These are phyloP conservation scores for Lontra canadensis DNA, from an alignment of 2,113 vertebrate genomes.

Conservation along the genomic window DNA sequence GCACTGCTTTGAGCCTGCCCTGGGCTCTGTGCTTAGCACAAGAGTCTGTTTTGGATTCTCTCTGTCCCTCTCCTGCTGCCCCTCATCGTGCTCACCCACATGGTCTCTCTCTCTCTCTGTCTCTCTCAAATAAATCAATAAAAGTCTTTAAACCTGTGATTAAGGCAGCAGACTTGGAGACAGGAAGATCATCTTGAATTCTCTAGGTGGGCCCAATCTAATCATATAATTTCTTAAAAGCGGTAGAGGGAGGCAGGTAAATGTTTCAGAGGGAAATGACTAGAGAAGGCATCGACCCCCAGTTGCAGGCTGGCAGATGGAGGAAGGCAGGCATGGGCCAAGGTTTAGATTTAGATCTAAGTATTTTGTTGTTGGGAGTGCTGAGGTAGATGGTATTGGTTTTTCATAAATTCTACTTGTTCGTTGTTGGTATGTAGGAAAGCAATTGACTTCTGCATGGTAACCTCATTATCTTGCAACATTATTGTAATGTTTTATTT, in stretches of 20 bases:
- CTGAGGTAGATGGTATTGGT: neutral
- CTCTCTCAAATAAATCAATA: neutral
- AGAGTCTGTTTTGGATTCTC: neutral
- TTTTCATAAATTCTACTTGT: neutral
- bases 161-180: neutral
- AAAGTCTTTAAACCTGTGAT: neutral
- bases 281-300: neutral
- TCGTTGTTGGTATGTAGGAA: neutral
- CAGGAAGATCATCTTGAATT: neutral
- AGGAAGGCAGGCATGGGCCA: neutral
- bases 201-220: neutral
- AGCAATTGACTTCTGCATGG: neutral
- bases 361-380: too few relatives aligned
- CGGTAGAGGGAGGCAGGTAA: neutral
- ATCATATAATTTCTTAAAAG: too few relatives aligned
- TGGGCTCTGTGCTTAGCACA: neutral
- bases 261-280: too few relatives aligned
- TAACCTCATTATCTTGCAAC: neutral
- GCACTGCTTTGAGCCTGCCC: neutral
- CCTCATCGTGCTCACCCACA: neutral
- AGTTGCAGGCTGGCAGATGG: neutral
- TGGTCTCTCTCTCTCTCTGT: neutral
- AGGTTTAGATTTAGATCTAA: neutral
- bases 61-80: neutral
- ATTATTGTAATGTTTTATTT: neutral